Evolutionary conservation across 2,113 vertebrate species (phyloP).

Genomic region (Rhabdomys dilectus): DNA sequence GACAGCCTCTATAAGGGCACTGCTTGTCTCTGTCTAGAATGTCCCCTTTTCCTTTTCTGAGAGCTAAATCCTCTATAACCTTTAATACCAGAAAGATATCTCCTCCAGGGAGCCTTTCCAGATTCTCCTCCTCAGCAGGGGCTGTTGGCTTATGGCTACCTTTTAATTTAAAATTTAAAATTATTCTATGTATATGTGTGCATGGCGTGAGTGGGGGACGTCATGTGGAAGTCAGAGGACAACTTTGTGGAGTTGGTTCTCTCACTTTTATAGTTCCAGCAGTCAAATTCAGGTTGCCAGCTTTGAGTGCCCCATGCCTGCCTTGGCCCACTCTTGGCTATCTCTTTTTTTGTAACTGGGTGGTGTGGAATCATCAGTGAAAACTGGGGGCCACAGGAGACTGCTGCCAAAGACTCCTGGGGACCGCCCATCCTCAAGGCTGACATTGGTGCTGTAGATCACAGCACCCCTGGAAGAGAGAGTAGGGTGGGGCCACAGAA

Average conservation of each 20-base stretch:
- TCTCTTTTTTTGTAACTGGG: not conserved
- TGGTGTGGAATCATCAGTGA: not conserved
- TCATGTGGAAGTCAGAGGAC: not conserved
- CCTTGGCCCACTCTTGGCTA: not conserved
- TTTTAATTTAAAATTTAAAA: not conserved
- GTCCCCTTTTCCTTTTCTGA: not conserved
- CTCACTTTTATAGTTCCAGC: too few species aligned
- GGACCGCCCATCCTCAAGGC: not conserved
- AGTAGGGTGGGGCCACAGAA: slow-evolving; percentile 65
- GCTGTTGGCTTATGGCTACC: not conserved
- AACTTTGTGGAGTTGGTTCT: too few species aligned
- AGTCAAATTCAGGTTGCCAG: not conserved
- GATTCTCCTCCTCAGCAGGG: not conserved
- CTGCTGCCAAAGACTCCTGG: not conserved
- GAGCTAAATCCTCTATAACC: not conserved
- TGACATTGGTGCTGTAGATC: not conserved
- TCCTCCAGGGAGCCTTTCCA: not conserved
- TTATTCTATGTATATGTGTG: too few species aligned
- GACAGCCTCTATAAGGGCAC: not conserved
- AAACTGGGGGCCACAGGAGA: not conserved
- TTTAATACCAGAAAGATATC: not conserved
- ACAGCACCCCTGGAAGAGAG: not conserved
- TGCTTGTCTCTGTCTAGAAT: not conserved
- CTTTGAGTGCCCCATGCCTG: not conserved
- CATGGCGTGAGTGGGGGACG: not conserved